These are phyloP conservation scores for Sprattus sprattus DNA, from an alignment of 2,113 vertebrate genomes.

Conservation along the genomic window DNA sequence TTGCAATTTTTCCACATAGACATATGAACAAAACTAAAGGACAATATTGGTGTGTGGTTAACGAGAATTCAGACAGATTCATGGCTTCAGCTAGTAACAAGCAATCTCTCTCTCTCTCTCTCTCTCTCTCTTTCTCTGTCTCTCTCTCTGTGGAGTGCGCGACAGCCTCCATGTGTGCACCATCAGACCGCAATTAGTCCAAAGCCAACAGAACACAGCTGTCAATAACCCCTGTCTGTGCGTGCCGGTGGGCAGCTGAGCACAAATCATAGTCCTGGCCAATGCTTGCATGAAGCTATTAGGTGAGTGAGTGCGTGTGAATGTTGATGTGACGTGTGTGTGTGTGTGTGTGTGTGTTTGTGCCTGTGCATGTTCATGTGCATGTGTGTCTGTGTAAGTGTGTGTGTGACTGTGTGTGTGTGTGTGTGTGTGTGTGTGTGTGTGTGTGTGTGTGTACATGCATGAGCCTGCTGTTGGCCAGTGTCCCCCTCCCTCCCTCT, in stretches of 20 bases:
- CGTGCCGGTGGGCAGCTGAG: too few species aligned
- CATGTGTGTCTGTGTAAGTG: constrained; percentile 15
- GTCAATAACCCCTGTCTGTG: background rate
- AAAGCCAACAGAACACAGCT: background rate
- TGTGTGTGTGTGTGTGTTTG: constrained; percentile 9
- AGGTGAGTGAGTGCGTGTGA: background rate
- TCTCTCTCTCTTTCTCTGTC: background rate
- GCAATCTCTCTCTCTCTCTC: background rate
- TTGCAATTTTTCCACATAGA: background rate
- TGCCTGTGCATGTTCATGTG: constrained; percentile 7
- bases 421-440: background rate
- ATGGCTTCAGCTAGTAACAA: background rate
- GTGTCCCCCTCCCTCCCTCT: background rate
- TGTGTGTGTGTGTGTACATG: background rate
- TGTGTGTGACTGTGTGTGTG: background rate
- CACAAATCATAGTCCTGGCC: too few species aligned
- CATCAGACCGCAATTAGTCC: background rate
- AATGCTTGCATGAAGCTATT: too few species aligned
- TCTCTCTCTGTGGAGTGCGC: background rate
- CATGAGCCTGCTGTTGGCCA: background rate
- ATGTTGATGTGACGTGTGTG: background rate
- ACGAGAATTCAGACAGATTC: background rate
- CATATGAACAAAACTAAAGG: background rate
- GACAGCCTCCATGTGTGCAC: background rate
- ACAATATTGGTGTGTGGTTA: background rate